A percentile compares a stretch with the other conserved stretches of the same genome.
Evolutionary conservation across 2,113 vertebrate species (phyloP).

Genomic region (Oreochromis aureus): DNA sequence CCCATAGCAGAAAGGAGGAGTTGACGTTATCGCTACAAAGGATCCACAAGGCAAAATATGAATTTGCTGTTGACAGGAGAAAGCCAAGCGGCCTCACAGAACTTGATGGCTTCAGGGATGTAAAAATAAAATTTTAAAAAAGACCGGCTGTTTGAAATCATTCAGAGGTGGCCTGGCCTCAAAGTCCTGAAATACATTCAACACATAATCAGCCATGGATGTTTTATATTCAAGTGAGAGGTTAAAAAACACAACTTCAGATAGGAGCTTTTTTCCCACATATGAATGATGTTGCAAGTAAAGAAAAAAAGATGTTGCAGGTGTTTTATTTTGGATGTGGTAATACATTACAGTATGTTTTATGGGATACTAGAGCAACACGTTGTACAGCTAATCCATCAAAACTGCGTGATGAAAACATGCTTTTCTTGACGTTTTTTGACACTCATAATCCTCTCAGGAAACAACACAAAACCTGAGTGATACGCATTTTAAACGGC

Average conservation of each 20-base stretch:
- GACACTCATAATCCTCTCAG: background rate
- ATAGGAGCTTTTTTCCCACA: background rate
- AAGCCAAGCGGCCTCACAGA: constrained; percentile 4
- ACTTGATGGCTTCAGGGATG: constrained; percentile 18
- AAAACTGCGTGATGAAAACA: background rate
- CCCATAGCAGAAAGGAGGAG: background rate
- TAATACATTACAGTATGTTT: background rate
- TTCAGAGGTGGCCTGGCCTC: background rate
- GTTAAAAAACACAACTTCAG: background rate
- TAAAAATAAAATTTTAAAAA: background rate
- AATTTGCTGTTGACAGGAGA: constrained; percentile 9
- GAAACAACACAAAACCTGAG: background rate
- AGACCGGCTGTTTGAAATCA: background rate
- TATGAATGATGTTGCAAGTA: background rate
- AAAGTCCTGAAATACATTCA: background rate
- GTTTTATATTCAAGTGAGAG: constrained; percentile 12
- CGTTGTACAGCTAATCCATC: background rate
- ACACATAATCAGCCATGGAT: background rate
- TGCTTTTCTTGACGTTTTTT: background rate
- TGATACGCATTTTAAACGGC: background rate
- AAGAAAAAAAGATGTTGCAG: background rate
- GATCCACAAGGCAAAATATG: constrained; percentile 1
- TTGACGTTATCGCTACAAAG: background rate
- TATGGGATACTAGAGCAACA: background rate
- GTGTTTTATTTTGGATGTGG: constrained; percentile 16